phyloP scores from a whole-genome alignment of 2,888 invertebrate genomes.

The Synergus umbraculus region DNA sequence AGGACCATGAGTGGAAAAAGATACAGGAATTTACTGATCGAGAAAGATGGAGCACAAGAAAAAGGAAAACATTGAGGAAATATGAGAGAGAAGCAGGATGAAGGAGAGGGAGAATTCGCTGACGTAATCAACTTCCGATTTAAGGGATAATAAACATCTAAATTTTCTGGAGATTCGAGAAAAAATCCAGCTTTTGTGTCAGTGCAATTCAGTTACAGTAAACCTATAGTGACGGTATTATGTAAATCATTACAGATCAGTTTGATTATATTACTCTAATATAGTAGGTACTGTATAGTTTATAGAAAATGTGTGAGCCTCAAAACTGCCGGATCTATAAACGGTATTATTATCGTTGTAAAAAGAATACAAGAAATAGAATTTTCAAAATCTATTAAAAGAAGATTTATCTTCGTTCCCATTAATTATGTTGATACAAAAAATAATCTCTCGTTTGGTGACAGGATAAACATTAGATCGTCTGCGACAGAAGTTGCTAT shows the following conservation, averaged over 20 bases:
- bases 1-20: conserved; percentile 40
- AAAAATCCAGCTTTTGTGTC: conserved; percentile 3
- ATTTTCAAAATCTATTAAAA: conserved; percentile 34
- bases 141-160: no score
- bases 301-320: no score
- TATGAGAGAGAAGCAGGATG: conserved; percentile 42
- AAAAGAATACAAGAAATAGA: neutral
- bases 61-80: conserved; percentile 44
- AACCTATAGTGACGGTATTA: no score
- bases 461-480: conserved; percentile 24
- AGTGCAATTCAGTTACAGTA: no score
- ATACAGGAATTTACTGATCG: conserved; percentile 39
- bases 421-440: conserved; percentile 22
- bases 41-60: conserved; percentile 36
- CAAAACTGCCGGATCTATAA: neutral
- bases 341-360: neutral
- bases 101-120: conserved; percentile 56
- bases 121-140: conserved; percentile 69
- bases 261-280: no score
- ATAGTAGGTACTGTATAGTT: no score
- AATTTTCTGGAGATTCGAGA: neutral
- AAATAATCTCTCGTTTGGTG: conserved; percentile 27
- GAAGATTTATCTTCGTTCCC: conserved; percentile 34
- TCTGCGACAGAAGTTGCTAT: neutral
- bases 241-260: no score